Evolutionary conservation across 2,797 vertebrate genomes (phyloP).

Genomic region (Pseudochromis fuscus): DNA sequence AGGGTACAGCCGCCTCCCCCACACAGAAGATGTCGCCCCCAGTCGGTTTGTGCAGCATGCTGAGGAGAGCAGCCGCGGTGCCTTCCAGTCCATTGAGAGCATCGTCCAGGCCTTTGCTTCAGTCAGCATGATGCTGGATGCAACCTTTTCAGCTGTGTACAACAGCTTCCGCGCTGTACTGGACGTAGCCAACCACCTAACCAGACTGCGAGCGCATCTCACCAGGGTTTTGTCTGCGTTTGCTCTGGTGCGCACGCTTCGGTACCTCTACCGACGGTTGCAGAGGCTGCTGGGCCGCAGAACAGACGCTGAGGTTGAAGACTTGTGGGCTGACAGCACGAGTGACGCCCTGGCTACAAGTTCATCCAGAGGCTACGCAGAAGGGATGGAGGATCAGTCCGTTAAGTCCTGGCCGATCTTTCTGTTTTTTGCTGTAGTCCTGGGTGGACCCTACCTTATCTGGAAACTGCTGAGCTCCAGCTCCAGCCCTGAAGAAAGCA

Average conservation of each 20-base stretch:
- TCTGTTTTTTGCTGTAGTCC: conserved; percentile 93
- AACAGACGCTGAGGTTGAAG: conserved; percentile 88
- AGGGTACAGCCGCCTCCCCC: conserved; percentile 88
- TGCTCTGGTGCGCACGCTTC: conserved; percentile 93
- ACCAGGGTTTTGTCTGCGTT: conserved; percentile 96
- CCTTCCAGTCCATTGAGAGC: conserved; percentile 98
- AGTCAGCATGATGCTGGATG: conserved; percentile 99
- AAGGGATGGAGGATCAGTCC: conserved; percentile 69
- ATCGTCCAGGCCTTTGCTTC: conserved; percentile 98
- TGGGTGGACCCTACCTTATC: conserved; percentile 97
- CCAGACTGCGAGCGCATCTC: conserved; percentile 93
- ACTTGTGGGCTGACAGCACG: conserved; percentile 94
- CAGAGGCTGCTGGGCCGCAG: conserved; percentile 90
- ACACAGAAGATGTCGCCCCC: conserved; percentile 87
- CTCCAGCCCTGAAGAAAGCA: conserved; percentile 83
- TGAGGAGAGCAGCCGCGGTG: conserved; percentile 96
- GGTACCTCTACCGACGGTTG: conserved; percentile 91
- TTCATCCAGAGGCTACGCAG: conserved; percentile 73
- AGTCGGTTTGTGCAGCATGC: conserved; percentile 97
- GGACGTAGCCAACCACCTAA: conserved; percentile 98
- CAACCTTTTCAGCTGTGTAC: conserved; percentile 97
- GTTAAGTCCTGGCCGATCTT: conserved; percentile 99
- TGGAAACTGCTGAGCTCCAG: conserved; percentile 94
- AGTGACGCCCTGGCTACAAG: conserved; percentile 82
- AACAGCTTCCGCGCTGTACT: conserved; percentile 98